Evolutionary conservation across 2,113 vertebrate genomes (phyloP).

Genomic region (Tachysurus fulvidraco): DNA sequence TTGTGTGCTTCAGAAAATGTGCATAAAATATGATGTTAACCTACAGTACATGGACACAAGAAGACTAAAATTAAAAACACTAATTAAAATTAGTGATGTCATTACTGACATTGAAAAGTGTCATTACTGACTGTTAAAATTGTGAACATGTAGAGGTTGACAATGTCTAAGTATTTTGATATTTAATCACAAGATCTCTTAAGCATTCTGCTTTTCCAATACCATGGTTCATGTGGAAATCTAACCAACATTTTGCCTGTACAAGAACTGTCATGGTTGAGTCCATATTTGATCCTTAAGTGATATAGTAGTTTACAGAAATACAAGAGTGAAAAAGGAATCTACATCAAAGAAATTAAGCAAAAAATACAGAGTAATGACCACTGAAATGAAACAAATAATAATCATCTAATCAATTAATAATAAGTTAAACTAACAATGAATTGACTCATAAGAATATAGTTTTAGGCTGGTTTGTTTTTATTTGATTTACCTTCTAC

Average conservation of each 20-base stretch:
- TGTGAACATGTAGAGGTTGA: not conserved
- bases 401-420: no score
- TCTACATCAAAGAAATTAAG: no score
- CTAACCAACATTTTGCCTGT: constrained; percentile 9
- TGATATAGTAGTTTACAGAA: not conserved
- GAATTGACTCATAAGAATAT: not conserved
- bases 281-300: not conserved
- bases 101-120: not conserved
- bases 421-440: not conserved
- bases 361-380: not conserved
- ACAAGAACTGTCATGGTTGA: not conserved
- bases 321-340: not conserved
- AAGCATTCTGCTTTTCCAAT: not conserved
- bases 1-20: not conserved
- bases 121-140: no score
- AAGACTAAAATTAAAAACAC: no score
- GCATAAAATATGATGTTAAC: not conserved
- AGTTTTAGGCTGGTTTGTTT: not conserved
- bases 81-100: no score
- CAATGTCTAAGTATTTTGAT: not conserved
- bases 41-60: not conserved
- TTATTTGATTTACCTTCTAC: not conserved
- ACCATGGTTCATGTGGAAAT: constrained; percentile 18
- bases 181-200: not conserved
- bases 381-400: not conserved